phyloP scores from a whole-genome alignment of 2,797 vertebrate species.

The Columba guinea region DNA sequence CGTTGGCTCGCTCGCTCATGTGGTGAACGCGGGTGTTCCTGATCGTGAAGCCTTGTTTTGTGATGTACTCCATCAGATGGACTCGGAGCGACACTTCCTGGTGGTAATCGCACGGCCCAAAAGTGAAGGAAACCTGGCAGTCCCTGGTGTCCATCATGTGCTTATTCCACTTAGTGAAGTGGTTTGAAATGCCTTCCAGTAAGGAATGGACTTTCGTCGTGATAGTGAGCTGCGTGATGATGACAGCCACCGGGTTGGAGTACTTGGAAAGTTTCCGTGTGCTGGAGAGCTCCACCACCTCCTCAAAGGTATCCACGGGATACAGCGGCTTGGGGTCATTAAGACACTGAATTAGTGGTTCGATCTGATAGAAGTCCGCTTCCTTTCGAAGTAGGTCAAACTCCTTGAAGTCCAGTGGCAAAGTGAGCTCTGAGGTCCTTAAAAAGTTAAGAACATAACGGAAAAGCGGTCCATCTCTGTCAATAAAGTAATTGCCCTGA shows the following conservation, averaged over 20 bases:
- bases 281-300: slow-evolving; percentile 97
- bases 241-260: slow-evolving; percentile 97
- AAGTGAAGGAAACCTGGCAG: slow-evolving; percentile 98
- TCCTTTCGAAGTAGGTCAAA: slow-evolving; percentile 95
- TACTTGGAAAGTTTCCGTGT: slow-evolving; percentile 98
- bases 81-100: slow-evolving; percentile 96
- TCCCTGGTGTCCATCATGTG: slow-evolving; percentile 99
- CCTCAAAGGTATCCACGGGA: slow-evolving; percentile 94
- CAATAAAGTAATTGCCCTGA: slow-evolving; percentile 97
- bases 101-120: slow-evolving; percentile 98
- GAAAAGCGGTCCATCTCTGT: slow-evolving; percentile 96
- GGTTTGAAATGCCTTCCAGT: slow-evolving; percentile 94
- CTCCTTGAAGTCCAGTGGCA: slow-evolving; percentile 96
- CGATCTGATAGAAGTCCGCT: slow-evolving; percentile 98
- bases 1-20: slow-evolving; percentile 98
- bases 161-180: slow-evolving; percentile 99
- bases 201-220: slow-evolving; percentile 95
- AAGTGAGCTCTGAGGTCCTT: slow-evolving; percentile 94
- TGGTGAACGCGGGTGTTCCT: slow-evolving; percentile 97
- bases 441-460: slow-evolving; percentile 97
- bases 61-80: slow-evolving; percentile 98
- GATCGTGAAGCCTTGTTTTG: slow-evolving; percentile 97
- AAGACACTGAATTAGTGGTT: slow-evolving; percentile 96
- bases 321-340: slow-evolving; percentile 95
- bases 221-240: slow-evolving; percentile 97